A percentile compares a stretch with the other conserved stretches of the same genome.
Evolutionary conservation across 2,797 vertebrate genomes (phyloP).

Genomic region (Philypnodon macrostomus): DNA sequence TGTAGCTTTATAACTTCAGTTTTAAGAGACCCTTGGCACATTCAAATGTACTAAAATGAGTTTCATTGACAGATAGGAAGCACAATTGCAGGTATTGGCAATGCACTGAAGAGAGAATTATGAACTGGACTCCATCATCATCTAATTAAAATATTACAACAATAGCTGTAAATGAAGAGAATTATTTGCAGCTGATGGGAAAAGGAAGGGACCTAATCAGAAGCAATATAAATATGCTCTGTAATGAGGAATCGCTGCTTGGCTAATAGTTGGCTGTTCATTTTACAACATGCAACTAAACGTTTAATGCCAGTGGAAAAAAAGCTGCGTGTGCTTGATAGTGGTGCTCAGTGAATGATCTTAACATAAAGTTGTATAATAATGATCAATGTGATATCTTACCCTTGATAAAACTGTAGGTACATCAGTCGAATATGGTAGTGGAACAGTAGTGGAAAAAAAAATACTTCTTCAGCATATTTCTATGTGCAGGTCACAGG

Average conservation of each 20-base stretch:
- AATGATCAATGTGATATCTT: constrained; percentile 1
- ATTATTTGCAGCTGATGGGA: constrained; percentile 72
- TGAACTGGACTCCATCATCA: constrained; percentile 63
- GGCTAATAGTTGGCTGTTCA: constrained; percentile 59
- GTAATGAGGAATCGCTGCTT: constrained; percentile 65
- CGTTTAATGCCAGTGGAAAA: constrained; percentile 40
- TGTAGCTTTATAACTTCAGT: constrained; percentile 49
- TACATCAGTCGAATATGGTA: too few species aligned
- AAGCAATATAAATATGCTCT: constrained; percentile 61
- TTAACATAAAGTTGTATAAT: background rate
- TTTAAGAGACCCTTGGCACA: constrained; percentile 54
- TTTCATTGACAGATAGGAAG: constrained; percentile 72
- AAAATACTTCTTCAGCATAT: too few species aligned
- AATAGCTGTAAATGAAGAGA: constrained; percentile 66
- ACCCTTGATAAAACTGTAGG: background rate
- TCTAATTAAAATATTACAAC: constrained; percentile 67
- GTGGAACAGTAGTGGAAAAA: too few species aligned
- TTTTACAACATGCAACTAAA: constrained; percentile 54
- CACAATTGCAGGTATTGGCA: constrained; percentile 58
- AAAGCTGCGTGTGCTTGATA: constrained; percentile 16
- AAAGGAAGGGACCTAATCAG: constrained; percentile 59
- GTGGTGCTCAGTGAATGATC: constrained; percentile 18
- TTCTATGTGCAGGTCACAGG: background rate
- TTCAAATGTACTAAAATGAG: constrained; percentile 55
- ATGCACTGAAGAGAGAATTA: constrained; percentile 65